Evolutionary conservation across 2,888 invertebrate species (phyloP), one percentile per base, ranked within the genome.

Genomic region (Hypercompe scribonia): DNA sequence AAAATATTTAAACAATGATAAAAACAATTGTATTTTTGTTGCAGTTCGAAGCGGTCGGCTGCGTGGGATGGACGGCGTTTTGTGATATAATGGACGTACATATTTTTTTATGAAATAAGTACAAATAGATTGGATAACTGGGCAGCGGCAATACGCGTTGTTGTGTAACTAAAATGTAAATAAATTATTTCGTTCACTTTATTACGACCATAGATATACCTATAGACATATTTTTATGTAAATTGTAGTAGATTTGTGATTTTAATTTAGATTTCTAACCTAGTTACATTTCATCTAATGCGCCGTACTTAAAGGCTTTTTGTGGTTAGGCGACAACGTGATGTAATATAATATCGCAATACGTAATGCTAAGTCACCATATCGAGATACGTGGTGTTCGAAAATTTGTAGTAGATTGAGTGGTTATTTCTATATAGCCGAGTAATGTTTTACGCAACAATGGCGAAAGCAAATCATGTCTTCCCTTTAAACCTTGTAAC

Each of bases 71-170:
- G 87, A 85, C 83, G 90, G 89, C 90, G 90, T 90, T 81, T 92
- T 95, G 95, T 95, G 95, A 95, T 95, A 95, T 91, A 92, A 90
- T 90, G 92, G 90, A 94, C 92, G 92, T 93, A 92, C 91, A 93
- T 95, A 95, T 95, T 94, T 95, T 95, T 95, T 88, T 95, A 94
- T 92, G 90, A 91, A 93, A 92, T 94, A 93, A 95, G 95, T 95
- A 95, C 95, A 95, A 95, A 95, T 91, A 91, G 85, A 89, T 85
- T 89, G 87, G 88, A 88, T 89, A 88, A 86, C 85, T 87, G 87
- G 84, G 85, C 88, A 87, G 86, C 81, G 88, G 87, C 84, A 83
- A 88, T 86, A 86, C 84, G 83, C 84, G 87, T 89, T 89, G 90
- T 86, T 88, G 85, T 80, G 39, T 88, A 87, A 89, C 85, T 83